phyloP scores from a whole-genome alignment of 37 sponge, comb jelly and placozoan species.

The Ephydatia muelleri region DNA sequence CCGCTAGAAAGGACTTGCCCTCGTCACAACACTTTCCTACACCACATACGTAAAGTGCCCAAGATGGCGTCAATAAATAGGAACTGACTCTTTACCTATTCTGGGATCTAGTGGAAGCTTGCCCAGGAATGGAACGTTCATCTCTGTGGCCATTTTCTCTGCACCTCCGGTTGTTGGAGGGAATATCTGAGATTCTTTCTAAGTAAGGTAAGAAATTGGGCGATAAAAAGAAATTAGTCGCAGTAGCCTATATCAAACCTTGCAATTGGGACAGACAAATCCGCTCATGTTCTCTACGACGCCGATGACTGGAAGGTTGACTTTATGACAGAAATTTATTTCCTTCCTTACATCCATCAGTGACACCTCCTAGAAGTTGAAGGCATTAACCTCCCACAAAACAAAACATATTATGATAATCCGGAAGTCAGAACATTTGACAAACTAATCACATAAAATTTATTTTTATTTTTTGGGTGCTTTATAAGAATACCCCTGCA shows the following conservation, averaged over 20 bases:
- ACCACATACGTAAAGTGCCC: too few species aligned
- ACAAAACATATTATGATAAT: too few species aligned
- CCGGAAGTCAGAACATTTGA: too few species aligned
- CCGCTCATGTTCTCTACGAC: slow-evolving; percentile 99
- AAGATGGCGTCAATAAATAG: background rate
- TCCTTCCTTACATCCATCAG: slow-evolving; percentile 96
- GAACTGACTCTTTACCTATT: slow-evolving; percentile 47
- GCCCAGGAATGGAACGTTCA: slow-evolving; percentile 83
- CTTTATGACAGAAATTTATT: slow-evolving; percentile 96
- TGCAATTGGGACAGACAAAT: slow-evolving; percentile 96
- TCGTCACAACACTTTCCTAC: slow-evolving; percentile 85
- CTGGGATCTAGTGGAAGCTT: slow-evolving; percentile 88
- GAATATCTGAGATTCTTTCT: slow-evolving; percentile 91
- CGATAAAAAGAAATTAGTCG: background rate
- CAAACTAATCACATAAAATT: too few species aligned
- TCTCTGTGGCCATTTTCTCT: slow-evolving; percentile 70
- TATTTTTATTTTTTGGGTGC: too few species aligned
- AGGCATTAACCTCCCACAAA: background rate
- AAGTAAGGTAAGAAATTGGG: background rate
- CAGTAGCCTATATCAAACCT: slow-evolving; percentile 49
- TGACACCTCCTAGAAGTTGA: slow-evolving; percentile 79
- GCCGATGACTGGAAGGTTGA: slow-evolving; percentile 91
- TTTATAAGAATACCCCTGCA: too few species aligned
- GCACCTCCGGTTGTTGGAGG: slow-evolving; percentile 98
- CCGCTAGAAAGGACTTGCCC: slow-evolving; percentile 79